Evolutionary conservation across 2,888 invertebrate species (phyloP).

Genomic region (Epirrhoe alternata): DNA sequence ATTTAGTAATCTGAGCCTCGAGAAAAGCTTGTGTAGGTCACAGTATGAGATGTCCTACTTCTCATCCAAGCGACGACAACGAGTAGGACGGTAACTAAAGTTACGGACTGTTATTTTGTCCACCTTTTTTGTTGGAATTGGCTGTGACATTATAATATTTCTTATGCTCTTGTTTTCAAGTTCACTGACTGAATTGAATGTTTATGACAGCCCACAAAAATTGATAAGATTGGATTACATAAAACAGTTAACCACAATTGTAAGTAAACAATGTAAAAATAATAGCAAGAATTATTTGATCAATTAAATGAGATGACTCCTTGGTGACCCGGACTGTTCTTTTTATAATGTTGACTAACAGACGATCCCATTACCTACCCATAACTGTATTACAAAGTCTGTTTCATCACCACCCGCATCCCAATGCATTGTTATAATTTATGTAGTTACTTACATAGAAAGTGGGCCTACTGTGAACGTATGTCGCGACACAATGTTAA

Average conservation of each 20-base stretch:
- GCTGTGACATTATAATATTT: not conserved
- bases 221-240: not conserved
- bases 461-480: not conserved
- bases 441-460: not conserved
- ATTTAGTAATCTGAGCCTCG: conserved; percentile 50
- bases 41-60: conserved; percentile 78
- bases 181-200: not conserved
- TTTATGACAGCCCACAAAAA: not conserved
- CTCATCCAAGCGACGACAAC: conserved; percentile 66
- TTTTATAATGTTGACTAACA: not conserved
- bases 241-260: not conserved
- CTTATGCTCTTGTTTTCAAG: not conserved
- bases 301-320: not conserved
- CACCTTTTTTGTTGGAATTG: conserved; percentile 49
- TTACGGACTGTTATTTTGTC: conserved; percentile 71
- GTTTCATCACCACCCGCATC: conserved; percentile 3
- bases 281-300: not conserved
- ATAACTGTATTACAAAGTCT: not conserved
- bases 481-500: not conserved
- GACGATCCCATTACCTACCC: not conserved
- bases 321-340: not conserved
- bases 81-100: conserved; percentile 61
- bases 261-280: not conserved
- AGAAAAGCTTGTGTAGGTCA: conserved; percentile 72
- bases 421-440: not conserved